phyloP scores from a whole-genome alignment of 2,888 invertebrate species.

The Campoplex capitator region DNA sequence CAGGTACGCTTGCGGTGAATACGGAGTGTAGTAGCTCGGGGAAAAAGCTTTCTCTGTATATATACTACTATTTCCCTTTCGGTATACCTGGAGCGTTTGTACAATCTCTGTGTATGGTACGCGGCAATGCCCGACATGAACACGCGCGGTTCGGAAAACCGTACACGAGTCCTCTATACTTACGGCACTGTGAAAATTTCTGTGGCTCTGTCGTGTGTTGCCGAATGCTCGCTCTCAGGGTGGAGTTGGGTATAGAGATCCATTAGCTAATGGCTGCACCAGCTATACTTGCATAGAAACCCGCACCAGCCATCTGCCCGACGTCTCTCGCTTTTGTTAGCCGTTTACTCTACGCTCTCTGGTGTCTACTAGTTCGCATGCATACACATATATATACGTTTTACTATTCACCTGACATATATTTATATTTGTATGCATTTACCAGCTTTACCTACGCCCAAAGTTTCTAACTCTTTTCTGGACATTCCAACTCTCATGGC shows the following conservation, averaged over 20 bases:
- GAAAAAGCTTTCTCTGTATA: conserved; percentile 36
- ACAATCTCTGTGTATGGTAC: conserved; percentile 25
- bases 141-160: conserved; percentile 48
- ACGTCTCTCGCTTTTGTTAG: conserved; percentile 73
- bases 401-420: conserved; percentile 17
- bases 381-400: neutral
- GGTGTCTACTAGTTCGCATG: conserved; percentile 37
- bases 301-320: conserved; percentile 81
- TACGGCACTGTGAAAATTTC: conserved; percentile 45
- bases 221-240: conserved; percentile 67
- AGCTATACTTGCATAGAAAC: conserved; percentile 57
- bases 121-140: conserved; percentile 42
- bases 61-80: conserved; percentile 8
- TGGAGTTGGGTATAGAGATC: conserved; percentile 77
- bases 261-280: conserved; percentile 82
- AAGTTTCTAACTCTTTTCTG: conserved; percentile 1
- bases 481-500: conserved; percentile 8
- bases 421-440: conserved; percentile 1
- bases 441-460: conserved; percentile 30
- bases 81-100: conserved; percentile 50
- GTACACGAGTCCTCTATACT: conserved; percentile 38
- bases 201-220: conserved; percentile 41
- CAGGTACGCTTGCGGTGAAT: conserved; percentile 32
- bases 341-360: conserved; percentile 67
- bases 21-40: neutral